Base-by-base conservation (phyloP, 2,888 invertebrate species). In the Dolomedes plantarius region DNA sequence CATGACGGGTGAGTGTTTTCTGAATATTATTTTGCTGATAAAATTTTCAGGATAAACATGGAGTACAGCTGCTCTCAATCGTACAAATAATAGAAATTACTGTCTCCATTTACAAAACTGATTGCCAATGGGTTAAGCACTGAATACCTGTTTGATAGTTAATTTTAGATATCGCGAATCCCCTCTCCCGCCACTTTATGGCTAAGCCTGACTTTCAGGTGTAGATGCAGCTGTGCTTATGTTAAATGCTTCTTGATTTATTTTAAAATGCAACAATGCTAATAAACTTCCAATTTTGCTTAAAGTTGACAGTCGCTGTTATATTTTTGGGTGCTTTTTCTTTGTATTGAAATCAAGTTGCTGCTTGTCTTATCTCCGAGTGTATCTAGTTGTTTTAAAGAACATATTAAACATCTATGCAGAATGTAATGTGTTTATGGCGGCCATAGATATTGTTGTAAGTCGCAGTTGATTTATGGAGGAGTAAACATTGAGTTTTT, bases 1-100 rank as follows among this genome's bases (percentile, higher is more conserved):
- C 91, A 92, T 92, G 92, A 92, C 91, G 92, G 91, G 92, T 92
- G 92, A 92, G 92, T 92, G 92, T 92, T 92, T 91, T 91, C 91
- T 90, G 91, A 92, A 92, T 92, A 92, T 91, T 92, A 92, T 92
- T 92, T 92, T 91, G 91, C 91, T 91, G 92, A 92, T 92, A 92
- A 92, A 92, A 91, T 91, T 92, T 91, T 91, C 91, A 90, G 91
- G 90, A 90, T 90, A 90, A 90, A 90, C 90, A 88, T 80, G 79
- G 79, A 67, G 86, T 87, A 83, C 83, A 77, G 67, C 79, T 77
- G 87, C 87, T 87, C 87, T 74, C 76, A 82, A 79, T 80, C 82
- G 73, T 79, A 80, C 80, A 75, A 87, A 87, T 71, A 85, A 80
- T 82, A 71, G 69, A 87, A 87, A 71, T 80, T 85, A 76, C 65